These are phyloP conservation scores for Heterotis niloticus DNA, from an alignment of 2,113 vertebrate genomes.

Conservation along the genomic window DNA sequence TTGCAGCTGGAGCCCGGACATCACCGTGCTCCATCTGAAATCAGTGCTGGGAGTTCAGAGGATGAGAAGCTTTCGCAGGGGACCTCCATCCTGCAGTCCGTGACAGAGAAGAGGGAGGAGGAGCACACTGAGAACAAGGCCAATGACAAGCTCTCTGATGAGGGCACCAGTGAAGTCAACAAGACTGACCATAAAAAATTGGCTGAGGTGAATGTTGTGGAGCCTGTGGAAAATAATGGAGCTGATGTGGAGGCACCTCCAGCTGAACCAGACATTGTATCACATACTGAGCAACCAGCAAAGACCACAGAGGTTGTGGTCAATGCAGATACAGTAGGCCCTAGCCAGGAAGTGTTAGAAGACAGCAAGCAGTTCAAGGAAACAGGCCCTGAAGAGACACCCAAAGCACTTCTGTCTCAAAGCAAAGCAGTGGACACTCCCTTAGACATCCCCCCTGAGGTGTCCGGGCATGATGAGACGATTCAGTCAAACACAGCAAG, in stretches of 20 bases:
- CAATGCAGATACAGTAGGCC: constrained; percentile 3
- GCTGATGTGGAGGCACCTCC: constrained; percentile 32
- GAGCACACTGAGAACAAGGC: constrained; percentile 60
- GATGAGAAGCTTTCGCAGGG: constrained; percentile 88
- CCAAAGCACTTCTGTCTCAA: not conserved
- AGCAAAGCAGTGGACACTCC: not conserved
- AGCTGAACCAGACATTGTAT: constrained; percentile 32
- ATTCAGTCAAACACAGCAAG: constrained; percentile 47
- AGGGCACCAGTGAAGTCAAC: constrained; percentile 65
- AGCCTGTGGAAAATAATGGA: constrained; percentile 46
- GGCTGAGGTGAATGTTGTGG: constrained; percentile 47
- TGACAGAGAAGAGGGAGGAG: constrained; percentile 77
- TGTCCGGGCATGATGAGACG: constrained; percentile 45
- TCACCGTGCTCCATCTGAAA: constrained; percentile 88
- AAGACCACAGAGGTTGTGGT: too few relatives aligned
- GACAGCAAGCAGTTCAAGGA: constrained; percentile 23
- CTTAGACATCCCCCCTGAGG: constrained; percentile 41
- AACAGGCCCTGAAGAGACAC: constrained; percentile 28
- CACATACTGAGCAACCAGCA: not conserved
- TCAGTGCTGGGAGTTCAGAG: constrained; percentile 89
- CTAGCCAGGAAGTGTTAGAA: constrained; percentile 32
- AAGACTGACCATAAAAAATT: constrained; percentile 56
- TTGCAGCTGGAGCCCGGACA: constrained; percentile 68
- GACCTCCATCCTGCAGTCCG: constrained; percentile 76
- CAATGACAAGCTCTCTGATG: constrained; percentile 60